These are phyloP conservation scores for Melanocharis versteri DNA, from an alignment of 2,113 vertebrate genomes.

Conservation along the genomic window DNA sequence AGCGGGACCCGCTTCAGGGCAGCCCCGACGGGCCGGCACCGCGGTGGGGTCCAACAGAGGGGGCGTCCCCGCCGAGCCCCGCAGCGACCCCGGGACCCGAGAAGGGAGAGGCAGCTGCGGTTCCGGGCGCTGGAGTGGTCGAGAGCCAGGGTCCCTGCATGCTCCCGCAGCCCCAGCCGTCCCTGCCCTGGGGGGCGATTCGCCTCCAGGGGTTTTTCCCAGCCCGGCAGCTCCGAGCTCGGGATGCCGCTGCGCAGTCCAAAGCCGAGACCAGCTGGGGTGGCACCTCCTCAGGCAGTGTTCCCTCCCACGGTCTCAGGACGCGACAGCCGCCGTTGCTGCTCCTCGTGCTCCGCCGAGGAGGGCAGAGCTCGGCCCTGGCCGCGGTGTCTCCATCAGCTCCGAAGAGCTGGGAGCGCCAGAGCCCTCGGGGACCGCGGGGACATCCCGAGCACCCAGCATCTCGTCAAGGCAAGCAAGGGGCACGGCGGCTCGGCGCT, in stretches of 20 bases:
- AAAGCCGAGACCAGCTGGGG: neutral
- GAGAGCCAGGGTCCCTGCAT: no score
- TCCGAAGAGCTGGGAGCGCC: neutral
- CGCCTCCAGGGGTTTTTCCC: neutral
- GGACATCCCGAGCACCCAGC: neutral
- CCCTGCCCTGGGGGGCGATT: neutral
- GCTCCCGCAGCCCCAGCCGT: accelerated
- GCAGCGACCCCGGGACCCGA: neutral
- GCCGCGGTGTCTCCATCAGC: neutral
- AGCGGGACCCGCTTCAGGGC: neutral
- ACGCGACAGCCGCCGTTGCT: accelerated
- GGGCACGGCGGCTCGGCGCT: neutral
- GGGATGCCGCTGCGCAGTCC: neutral
- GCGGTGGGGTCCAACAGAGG: neutral
- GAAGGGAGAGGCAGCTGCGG: neutral
- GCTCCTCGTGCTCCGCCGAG: accelerated
- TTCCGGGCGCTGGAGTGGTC: neutral
- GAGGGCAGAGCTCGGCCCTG: neutral
- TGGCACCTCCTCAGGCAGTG: neutral
- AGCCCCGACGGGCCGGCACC: neutral
- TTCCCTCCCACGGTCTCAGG: neutral
- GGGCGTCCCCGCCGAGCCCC: neutral
- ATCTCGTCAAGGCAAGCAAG: neutral
- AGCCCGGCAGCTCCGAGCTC: neutral
- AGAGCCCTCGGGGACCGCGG: neutral